Conservation (phyloP, 1,140 invertebrate genomes). For the Aphaenogaster floridana region DNA sequence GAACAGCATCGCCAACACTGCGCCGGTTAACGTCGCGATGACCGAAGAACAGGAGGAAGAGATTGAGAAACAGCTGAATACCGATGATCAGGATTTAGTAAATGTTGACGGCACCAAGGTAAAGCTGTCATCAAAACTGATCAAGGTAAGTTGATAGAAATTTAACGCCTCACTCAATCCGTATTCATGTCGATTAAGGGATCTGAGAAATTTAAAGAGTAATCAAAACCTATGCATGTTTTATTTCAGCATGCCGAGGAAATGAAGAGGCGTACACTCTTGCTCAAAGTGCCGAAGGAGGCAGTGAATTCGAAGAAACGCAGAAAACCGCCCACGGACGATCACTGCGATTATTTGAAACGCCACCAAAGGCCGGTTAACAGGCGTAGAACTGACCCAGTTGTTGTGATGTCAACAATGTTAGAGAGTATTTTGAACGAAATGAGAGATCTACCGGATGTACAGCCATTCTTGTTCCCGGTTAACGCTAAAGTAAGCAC, state of each 20-base stretch:
- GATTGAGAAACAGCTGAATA: slow-evolving; percentile 91
- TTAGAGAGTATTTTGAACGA: slow-evolving; percentile 98
- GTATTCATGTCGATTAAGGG: neutral
- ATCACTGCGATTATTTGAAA: slow-evolving; percentile 97
- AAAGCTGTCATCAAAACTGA: slow-evolving; percentile 93
- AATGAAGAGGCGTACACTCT: slow-evolving; percentile 91
- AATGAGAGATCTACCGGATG: slow-evolving; percentile 96
- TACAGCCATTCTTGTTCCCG: slow-evolving; percentile 97
- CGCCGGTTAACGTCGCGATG: slow-evolving; percentile 91
- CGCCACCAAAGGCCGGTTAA: slow-evolving; percentile 95
- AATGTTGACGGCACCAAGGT: slow-evolving; percentile 97
- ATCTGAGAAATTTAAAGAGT: neutral
- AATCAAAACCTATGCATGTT: neutral
- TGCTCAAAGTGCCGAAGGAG: slow-evolving; percentile 95
- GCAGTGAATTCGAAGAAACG: slow-evolving; percentile 90
- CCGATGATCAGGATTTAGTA: slow-evolving; percentile 94
- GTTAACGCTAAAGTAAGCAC: slow-evolving; percentile 95
- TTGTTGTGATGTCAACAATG: slow-evolving; percentile 97
- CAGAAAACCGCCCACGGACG: slow-evolving; percentile 90
- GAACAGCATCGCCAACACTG: slow-evolving; percentile 87
- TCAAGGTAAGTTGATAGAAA: slow-evolving; percentile 88
- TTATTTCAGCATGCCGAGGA: slow-evolving; percentile 92
- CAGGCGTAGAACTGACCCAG: slow-evolving; percentile 97
- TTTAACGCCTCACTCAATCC: neutral
- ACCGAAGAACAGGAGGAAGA: slow-evolving; percentile 94